phyloP scores from a whole-genome alignment of 2,113 vertebrate genomes.

The Odontesthes bonariensis region DNA sequence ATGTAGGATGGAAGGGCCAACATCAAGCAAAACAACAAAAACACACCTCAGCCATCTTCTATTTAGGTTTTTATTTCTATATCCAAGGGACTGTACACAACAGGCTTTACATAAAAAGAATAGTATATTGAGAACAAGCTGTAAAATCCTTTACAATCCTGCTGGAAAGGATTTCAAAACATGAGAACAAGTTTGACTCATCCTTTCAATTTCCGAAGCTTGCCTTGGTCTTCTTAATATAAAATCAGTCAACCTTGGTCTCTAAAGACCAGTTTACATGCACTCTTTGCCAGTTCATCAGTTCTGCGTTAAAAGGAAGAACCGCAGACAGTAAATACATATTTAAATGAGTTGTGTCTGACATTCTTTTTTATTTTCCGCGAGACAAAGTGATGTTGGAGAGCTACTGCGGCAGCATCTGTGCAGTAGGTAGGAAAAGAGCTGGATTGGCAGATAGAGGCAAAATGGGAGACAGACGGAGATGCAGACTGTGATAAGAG shows the following conservation, averaged over 20 bases:
- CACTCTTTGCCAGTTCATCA: slow-evolving; percentile 38
- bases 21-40: slow-evolving; percentile 30
- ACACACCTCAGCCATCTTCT: neutral
- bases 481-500: slow-evolving; percentile 62
- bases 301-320: slow-evolving; percentile 46
- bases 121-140: neutral
- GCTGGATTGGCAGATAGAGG: slow-evolving; percentile 45
- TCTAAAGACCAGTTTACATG: slow-evolving; percentile 52
- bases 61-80: slow-evolving; percentile 2
- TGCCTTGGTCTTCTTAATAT: neutral
- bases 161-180: slow-evolving; percentile 17
- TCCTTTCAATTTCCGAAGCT: slow-evolving; percentile 43
- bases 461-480: slow-evolving; percentile 48
- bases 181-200: slow-evolving; percentile 46
- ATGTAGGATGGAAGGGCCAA: slow-evolving; percentile 9
- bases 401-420: slow-evolving; percentile 19
- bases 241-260: slow-evolving; percentile 54
- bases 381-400: slow-evolving; percentile 34
- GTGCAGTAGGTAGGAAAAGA: slow-evolving; percentile 25
- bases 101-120: slow-evolving; percentile 2
- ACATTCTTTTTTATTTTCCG: neutral
- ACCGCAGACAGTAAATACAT: slow-evolving; percentile 16
- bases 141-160: neutral
- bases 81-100: neutral
- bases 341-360: slow-evolving; percentile 16